Evolutionary conservation across 2,113 vertebrate species (phyloP).

Genomic region (Cygnus buccinator): DNA sequence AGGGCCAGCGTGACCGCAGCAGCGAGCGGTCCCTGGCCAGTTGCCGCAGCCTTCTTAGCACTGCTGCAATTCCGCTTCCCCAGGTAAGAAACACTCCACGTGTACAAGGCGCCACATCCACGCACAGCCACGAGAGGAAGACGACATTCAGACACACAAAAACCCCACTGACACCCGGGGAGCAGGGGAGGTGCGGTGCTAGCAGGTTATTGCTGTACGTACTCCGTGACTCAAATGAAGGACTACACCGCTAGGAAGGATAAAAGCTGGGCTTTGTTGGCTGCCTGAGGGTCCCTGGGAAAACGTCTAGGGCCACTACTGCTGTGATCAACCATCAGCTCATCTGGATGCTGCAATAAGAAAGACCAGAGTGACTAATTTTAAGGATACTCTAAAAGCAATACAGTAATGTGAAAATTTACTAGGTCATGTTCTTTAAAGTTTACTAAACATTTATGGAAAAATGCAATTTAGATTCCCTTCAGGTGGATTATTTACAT

Average conservation of each 20-base stretch:
- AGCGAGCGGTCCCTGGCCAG: neutral
- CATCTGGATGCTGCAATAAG: neutral
- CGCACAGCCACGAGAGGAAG: neutral
- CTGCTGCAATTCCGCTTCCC: neutral
- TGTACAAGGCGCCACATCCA: neutral
- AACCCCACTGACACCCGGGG: fast-evolving
- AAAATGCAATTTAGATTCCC: neutral
- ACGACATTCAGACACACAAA: neutral
- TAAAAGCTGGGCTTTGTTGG: fast-evolving
- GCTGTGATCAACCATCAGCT: neutral
- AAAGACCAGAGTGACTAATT: neutral
- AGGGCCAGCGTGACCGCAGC: neutral
- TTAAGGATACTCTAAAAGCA: neutral
- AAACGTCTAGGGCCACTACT: fast-evolving
- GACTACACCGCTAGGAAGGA: fast-evolving
- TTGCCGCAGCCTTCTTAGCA: neutral
- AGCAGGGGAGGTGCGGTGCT: neutral
- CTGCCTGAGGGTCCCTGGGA: neutral
- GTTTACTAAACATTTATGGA: neutral
- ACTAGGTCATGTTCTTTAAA: neutral
- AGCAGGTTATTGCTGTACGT: neutral
- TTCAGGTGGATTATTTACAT: neutral
- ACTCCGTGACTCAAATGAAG: fast-evolving
- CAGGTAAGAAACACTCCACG: neutral
- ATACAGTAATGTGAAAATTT: neutral